Evolutionary conservation across 2,797 vertebrate genomes (phyloP).

Genomic region (Coregonus suidteri): DNA sequence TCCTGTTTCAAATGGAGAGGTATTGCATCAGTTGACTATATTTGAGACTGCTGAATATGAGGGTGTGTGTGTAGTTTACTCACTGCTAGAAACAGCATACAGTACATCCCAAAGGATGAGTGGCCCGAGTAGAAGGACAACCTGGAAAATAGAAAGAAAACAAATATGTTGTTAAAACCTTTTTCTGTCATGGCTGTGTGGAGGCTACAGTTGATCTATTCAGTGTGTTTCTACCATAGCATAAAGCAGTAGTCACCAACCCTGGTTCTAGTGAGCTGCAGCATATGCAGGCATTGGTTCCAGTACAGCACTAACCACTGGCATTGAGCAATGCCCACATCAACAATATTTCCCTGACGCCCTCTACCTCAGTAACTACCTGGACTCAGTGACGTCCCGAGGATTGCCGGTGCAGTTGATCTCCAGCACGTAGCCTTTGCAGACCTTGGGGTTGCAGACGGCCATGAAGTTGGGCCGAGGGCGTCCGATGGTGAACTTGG

Average conservation of each 20-base stretch:
- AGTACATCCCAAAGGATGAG: slow-evolving; percentile 99
- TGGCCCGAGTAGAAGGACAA: slow-evolving; percentile 98
- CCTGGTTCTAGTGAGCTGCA: neutral
- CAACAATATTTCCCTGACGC: neutral
- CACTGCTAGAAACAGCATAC: slow-evolving; percentile 96
- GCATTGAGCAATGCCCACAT: neutral
- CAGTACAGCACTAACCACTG: neutral
- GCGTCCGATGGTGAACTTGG: slow-evolving; percentile 91
- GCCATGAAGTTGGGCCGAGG: slow-evolving; percentile 90
- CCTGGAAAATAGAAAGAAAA: slow-evolving; percentile 66
- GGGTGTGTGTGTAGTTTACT: slow-evolving; percentile 66
- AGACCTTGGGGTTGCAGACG: slow-evolving; percentile 81
- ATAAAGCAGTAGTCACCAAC: neutral
- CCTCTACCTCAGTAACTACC: slow-evolving; percentile 80
- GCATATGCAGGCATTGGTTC: neutral
- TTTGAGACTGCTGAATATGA: slow-evolving; percentile 12
- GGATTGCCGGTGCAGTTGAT: slow-evolving; percentile 82
- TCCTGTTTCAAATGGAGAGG: slow-evolving; percentile 16
- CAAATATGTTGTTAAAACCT: neutral
- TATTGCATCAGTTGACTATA: slow-evolving; percentile 25
- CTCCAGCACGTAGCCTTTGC: slow-evolving; percentile 79
- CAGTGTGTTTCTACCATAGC: neutral
- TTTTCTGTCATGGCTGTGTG: neutral
- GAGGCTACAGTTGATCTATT: neutral
- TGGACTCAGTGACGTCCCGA: slow-evolving; percentile 85